A percentile compares a stretch with the other conserved stretches of the same genome.
These are phyloP conservation scores for Halichoeres trimaculatus DNA, from an alignment of 2,113 vertebrate species.

Conservation along the genomic window DNA sequence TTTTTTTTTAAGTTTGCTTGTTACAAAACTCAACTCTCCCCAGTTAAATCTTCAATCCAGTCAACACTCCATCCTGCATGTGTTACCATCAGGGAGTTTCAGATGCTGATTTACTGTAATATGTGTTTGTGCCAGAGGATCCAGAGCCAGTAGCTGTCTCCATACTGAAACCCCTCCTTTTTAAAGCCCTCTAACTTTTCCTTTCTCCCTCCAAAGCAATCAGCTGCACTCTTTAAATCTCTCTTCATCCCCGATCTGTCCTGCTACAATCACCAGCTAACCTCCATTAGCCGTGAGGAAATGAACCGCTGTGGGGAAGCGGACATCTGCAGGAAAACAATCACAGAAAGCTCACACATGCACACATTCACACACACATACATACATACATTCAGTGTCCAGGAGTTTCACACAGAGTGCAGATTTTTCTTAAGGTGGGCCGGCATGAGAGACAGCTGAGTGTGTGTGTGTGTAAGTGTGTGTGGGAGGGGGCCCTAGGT, in stretches of 20 bases:
- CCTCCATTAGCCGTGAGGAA: constrained; percentile 47
- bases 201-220: neutral
- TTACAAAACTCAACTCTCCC: neutral
- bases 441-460: neutral
- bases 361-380: too few relatives aligned
- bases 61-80: neutral
- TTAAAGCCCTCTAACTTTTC: neutral
- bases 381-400: neutral
- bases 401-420: constrained; percentile 21
- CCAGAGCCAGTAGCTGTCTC: neutral
- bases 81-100: neutral
- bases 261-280: constrained; percentile 6
- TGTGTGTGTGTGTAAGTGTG: neutral
- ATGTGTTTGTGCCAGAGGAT: neutral
- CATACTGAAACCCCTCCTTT: neutral
- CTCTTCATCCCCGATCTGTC: neutral
- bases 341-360: neutral
- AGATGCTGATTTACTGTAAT: neutral
- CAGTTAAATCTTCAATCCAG: neutral
- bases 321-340: constrained; percentile 38
- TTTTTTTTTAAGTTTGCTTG: neutral
- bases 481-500: neutral
- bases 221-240: neutral
- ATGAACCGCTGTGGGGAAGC: constrained; percentile 39
- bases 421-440: constrained; percentile 60